phyloP scores from a whole-genome alignment of 2,113 vertebrate species.

The Axis porcinus region DNA sequence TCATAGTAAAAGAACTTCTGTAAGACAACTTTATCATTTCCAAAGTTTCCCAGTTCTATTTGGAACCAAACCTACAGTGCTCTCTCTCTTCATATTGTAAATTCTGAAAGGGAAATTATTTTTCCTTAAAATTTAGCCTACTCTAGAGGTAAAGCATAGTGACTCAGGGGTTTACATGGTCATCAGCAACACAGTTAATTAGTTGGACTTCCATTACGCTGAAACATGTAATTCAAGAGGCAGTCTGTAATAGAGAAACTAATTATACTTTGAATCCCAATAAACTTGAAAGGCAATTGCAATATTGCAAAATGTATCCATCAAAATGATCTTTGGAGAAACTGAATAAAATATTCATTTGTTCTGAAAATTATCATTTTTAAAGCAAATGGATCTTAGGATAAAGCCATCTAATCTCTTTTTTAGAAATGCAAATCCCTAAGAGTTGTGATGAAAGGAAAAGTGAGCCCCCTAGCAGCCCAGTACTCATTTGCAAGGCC shows the following conservation, averaged over 20 bases:
- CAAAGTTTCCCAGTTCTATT: not conserved
- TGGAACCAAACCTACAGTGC: not conserved
- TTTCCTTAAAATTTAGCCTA: not conserved
- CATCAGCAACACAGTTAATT: not conserved
- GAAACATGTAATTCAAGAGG: not conserved
- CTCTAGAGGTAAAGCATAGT: not conserved
- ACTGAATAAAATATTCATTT: slow-evolving; percentile 51
- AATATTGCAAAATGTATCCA: not conserved
- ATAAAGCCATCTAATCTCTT: not conserved
- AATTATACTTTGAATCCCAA: slow-evolving; percentile 2
- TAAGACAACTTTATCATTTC: not conserved
- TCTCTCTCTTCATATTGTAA: not conserved
- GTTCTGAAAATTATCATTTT: slow-evolving; percentile 69
- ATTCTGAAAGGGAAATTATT: not conserved
- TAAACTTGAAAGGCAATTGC: slow-evolving; percentile 19
- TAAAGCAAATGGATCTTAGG: slow-evolving; percentile 24
- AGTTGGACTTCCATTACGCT: not conserved
- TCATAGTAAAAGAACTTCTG: not conserved
- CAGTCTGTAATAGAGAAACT: slow-evolving; percentile 16
- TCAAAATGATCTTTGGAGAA: slow-evolving; percentile 59
- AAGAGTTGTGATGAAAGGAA: slow-evolving; percentile 44
- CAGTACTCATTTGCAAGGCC: slow-evolving; percentile 23
- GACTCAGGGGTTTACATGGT: not conserved
- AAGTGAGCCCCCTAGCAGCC: not conserved
- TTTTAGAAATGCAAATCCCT: slow-evolving; percentile 50